Conservation (phyloP, 2,888 invertebrate species). For the Ferdinandea cuprea region DNA sequence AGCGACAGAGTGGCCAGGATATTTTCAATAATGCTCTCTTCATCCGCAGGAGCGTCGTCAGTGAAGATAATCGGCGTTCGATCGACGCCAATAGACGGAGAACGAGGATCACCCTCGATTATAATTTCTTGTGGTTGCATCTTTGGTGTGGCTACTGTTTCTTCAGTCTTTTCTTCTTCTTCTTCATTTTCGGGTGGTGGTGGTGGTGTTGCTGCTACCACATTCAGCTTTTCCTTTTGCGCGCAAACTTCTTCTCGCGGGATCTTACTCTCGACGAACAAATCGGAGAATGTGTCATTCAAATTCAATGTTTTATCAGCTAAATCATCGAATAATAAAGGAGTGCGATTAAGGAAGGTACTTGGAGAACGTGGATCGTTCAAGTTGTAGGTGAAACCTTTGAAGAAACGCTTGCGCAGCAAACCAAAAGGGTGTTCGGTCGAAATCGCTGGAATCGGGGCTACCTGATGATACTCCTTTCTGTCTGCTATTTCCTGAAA, state of each 20-base stretch:
- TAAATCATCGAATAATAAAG: constrained; percentile 79
- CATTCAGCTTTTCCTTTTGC: background rate
- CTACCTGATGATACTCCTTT: constrained; percentile 21
- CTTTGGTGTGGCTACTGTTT: constrained; percentile 19
- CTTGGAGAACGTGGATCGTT: constrained; percentile 81
- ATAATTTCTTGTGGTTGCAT: constrained; percentile 16
- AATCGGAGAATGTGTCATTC: constrained; percentile 81
- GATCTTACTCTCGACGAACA: constrained; percentile 79
- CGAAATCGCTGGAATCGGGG: constrained; percentile 17
- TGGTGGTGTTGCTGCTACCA: too few species aligned
- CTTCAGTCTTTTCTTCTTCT: constrained; percentile 6
- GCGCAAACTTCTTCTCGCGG: constrained; percentile 41
- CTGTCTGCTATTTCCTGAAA: constrained; percentile 36
- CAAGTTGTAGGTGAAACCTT: constrained; percentile 78
- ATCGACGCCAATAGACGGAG: constrained; percentile 80
- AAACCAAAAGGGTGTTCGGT: constrained; percentile 55
- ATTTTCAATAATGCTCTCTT: constrained; percentile 80
- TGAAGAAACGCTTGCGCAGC: constrained; percentile 79
- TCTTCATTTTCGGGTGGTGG: background rate
- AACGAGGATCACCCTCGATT: constrained; percentile 79
- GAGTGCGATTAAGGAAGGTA: constrained; percentile 79
- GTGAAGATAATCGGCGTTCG: constrained; percentile 81
- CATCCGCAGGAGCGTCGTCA: constrained; percentile 78
- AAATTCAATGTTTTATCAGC: constrained; percentile 79
- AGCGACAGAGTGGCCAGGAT: constrained; percentile 79